Base-by-base conservation (phyloP, 2,797 vertebrate species). In the Sebastes taczanowskii region DNA sequence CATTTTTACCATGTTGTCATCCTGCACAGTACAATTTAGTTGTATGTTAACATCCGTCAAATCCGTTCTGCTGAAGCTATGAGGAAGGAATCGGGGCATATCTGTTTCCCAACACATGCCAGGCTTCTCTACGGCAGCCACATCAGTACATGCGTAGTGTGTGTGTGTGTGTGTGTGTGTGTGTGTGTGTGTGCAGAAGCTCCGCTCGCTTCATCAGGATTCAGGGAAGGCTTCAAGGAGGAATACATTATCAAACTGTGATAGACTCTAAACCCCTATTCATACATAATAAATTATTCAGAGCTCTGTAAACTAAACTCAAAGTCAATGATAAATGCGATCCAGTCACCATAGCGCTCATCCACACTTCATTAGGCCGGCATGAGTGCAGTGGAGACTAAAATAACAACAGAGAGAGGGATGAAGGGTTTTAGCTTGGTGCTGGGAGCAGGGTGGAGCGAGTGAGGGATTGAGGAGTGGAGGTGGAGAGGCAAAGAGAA, bases 241-340 rank as follows among this genome's bases (percentile, higher is more conserved):
- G 90, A 94, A 94, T 92, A 93, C 82, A 94, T 94, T 92, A 91
- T 86, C 77, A 89, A 83, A 84, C 83, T 74, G 85, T 85, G 90
- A 93, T 91, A 90, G 94, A 87, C 89, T 93, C 89, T 90, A 93
- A 94, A 95, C 88, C 91, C 90, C 91, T 89, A 89, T 94, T 94
- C 92, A 94, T 93, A 93, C 93, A 94, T 88, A 90, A 91, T 95
- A 93, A 90, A 95, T 95, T 93, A 95, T 95, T 95, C 94, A 95
- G 91, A 83, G 88, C 89, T 91, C 88, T 88, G 92, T 89, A 91
- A 94, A 93, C 94, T 91, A 86, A 87, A 94, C 91, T 93, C 92
- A 93, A 91, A 94, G 92, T 94, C 93, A 94, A 94, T 93, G 93
- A 95, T 92, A 93, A 94, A 94, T 91, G 89, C 74, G 78, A 89